Conservation (phyloP, 2,797 vertebrate species). For the Antennarius maculatus region DNA sequence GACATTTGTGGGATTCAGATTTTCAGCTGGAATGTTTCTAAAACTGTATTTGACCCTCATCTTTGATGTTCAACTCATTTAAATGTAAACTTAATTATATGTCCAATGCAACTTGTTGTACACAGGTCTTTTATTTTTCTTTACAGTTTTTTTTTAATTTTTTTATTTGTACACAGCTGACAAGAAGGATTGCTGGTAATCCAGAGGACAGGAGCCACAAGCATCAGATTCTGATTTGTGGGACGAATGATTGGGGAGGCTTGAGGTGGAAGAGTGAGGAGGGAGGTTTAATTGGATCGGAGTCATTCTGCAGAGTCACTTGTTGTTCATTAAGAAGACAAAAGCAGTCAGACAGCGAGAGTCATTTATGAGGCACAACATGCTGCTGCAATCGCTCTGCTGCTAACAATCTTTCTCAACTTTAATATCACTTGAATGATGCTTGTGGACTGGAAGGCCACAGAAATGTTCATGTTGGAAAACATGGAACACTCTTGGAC, state of each 20-base stretch:
- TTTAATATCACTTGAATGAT: no score
- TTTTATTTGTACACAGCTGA: background rate
- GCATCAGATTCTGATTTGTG: constrained; percentile 23
- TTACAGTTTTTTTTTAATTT: background rate
- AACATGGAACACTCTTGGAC: no score
- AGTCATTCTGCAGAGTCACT: constrained; percentile 46
- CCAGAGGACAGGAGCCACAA: constrained; percentile 1
- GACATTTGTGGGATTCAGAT: background rate
- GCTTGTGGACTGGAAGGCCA: no score
- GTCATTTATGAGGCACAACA: constrained; percentile 33
- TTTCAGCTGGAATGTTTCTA: constrained; percentile 9
- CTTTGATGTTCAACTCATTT: background rate
- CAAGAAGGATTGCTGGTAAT: background rate
- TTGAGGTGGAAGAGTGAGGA: constrained; percentile 25
- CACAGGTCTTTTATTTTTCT: background rate
- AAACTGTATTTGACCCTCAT: constrained; percentile 1
- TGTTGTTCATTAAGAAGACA: constrained; percentile 49
- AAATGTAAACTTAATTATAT: background rate
- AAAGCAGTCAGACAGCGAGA: constrained; percentile 31
- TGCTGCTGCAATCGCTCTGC: constrained; percentile 12
- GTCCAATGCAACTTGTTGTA: background rate
- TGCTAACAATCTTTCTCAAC: constrained; percentile 1
- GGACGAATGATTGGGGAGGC: constrained; percentile 25
- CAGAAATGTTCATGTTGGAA: no score
- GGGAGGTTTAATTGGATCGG: constrained; percentile 55